Evolutionary conservation across 2,113 vertebrate species (phyloP).

Genomic region (Psettodes erumei): DNA sequence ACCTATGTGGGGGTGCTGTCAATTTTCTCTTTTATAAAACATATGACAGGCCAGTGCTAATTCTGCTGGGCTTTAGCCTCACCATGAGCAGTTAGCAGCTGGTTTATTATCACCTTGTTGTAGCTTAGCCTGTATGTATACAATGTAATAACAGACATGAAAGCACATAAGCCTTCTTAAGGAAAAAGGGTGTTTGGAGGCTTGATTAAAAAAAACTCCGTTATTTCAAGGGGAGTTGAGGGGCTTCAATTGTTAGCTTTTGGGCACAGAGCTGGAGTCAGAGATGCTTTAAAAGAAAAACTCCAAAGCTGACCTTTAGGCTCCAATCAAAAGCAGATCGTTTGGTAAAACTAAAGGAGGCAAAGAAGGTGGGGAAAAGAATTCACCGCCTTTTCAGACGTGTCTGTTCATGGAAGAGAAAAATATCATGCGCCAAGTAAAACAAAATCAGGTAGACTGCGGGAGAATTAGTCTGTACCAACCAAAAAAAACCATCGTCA

Average conservation of each 20-base stretch:
- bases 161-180: slow-evolving; percentile 60
- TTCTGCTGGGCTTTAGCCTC: slow-evolving; percentile 59
- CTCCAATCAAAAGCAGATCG: slow-evolving; percentile 71
- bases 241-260: slow-evolving; percentile 67
- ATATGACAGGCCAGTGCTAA: slow-evolving; percentile 39
- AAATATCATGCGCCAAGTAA: not conserved
- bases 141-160: slow-evolving; percentile 71
- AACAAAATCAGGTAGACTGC: slow-evolving; percentile 13
- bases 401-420: no score
- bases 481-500: not conserved
- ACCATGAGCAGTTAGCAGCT: slow-evolving; percentile 50
- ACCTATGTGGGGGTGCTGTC: slow-evolving; percentile 32
- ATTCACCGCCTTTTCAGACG: slow-evolving; percentile 48
- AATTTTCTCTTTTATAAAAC: slow-evolving; percentile 28
- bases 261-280: slow-evolving; percentile 63
- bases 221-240: slow-evolving; percentile 63
- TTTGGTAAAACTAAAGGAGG: slow-evolving; percentile 37
- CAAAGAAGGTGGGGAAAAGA: slow-evolving; percentile 28
- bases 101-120: slow-evolving; percentile 72
- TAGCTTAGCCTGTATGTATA: slow-evolving; percentile 71
- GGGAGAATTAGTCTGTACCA: not conserved
- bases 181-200: slow-evolving; percentile 64
- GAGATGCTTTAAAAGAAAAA: slow-evolving; percentile 67
- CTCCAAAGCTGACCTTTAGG: slow-evolving; percentile 71
- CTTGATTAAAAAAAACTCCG: slow-evolving; percentile 59